Evolutionary conservation across 2,888 invertebrate genomes (phyloP), one percentile per base, ranked within the genome.

Genomic region (Frankliniella intonsa): DNA sequence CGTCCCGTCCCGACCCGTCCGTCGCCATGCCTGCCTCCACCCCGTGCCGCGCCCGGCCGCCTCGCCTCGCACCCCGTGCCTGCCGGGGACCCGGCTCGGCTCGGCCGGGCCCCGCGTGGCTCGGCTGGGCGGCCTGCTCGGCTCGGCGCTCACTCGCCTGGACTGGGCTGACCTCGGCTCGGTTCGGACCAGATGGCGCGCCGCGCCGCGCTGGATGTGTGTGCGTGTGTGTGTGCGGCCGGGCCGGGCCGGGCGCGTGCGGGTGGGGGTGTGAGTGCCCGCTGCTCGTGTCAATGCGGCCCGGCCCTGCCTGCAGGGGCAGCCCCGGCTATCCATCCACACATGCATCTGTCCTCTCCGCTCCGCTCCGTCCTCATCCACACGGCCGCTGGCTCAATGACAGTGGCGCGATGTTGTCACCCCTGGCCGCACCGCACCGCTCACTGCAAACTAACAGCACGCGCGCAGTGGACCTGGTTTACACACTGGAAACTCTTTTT

Each of bases 131-230:
- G 69, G 22, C 25, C 25, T 2, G 69, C 69, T 55, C 14, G 55
- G 55, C 62, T 62, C 19, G 62, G 11, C 62, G n/a, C 62, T 62
- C 62, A 10, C 25, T 25, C 69, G 69, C 25, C 69, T 76, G 69
- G 69, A 76, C 69, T 19, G 69, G 69, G 69, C 69, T 76, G 69
- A 76, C 69, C 69, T 76, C 69, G 69, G 69, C 7, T 69, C 69
- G 69, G 69, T 12, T 76, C 69, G 69, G 69, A 76, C 69, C 69
- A 76, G 69, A 76, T 76, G 69, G 69, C 69, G 69, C 69, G 69
- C 25, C 69, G 69, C 69, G 69, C 25, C 69, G 69, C 62, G 0
- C 62, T 62, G 62, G 62, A 62, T 62, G 62, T 62, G 62, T 62
- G 62, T 17, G 17, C 14, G 62, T 62, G 62, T 55, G 55, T 55